A percentile compares a stretch with the other conserved stretches of the same genome.
Evolutionary conservation across 2,888 invertebrate genomes (phyloP).

Genomic region (Osmoderma eremita): DNA sequence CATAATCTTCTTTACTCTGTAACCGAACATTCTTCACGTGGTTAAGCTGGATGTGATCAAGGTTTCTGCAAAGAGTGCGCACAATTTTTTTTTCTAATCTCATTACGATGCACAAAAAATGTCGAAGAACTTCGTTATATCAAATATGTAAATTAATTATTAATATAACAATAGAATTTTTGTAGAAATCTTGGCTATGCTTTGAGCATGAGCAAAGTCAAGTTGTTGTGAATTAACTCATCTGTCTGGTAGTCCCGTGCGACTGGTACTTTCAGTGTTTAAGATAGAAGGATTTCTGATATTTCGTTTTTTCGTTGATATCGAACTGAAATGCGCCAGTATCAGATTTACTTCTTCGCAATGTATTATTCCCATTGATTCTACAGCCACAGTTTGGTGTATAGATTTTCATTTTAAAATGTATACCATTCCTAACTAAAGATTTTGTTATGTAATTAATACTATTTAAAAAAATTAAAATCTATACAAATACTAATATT

Average conservation of each 20-base stretch:
- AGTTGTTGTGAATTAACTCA: conserved; percentile 59
- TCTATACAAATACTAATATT: neutral
- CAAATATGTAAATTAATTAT: neutral
- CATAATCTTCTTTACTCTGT: conserved; percentile 22
- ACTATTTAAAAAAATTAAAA: neutral
- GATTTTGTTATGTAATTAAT: neutral
- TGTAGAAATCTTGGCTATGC: conserved; percentile 52
- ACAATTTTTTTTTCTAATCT: conserved; percentile 16
- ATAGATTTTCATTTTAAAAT: conserved; percentile 5
- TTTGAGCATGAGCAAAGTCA: conserved; percentile 61
- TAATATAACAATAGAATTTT: conserved; percentile 31
- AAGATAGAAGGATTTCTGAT: conserved; percentile 55
- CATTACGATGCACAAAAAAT: conserved; percentile 20
- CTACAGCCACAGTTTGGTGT: conserved; percentile 19
- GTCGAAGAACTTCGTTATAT: conserved; percentile 9
- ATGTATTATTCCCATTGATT: conserved; percentile 44
- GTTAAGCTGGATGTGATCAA: conserved; percentile 50
- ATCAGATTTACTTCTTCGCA: conserved; percentile 56
- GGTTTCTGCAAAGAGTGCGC: conserved; percentile 41
- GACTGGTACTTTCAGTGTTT: conserved; percentile 53
- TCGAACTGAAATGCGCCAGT: conserved; percentile 49
- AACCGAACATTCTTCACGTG: conserved; percentile 47
- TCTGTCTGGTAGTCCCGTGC: conserved; percentile 65
- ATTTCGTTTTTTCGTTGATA: conserved; percentile 46
- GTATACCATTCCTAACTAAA: neutral